phyloP scores from a whole-genome alignment of 1,140 invertebrate genomes.

The Helicorthomorpha holstii region DNA sequence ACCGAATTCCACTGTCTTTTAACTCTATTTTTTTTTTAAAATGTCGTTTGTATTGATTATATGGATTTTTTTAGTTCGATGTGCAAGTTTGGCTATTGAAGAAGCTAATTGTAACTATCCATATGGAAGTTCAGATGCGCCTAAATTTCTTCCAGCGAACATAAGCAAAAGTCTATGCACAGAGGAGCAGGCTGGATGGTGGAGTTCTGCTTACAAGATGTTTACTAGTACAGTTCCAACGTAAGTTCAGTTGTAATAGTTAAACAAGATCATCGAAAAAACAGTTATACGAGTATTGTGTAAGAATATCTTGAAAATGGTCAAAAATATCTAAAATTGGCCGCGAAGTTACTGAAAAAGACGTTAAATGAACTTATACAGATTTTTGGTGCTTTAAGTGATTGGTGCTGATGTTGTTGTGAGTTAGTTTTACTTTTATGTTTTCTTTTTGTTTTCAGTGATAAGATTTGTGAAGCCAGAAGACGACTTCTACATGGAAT shows the following conservation, averaged over 20 bases:
- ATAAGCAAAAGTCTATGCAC: slow-evolving; percentile 23
- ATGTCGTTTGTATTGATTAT: neutral
- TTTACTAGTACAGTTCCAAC: slow-evolving; percentile 22
- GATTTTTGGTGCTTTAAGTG: too few species aligned
- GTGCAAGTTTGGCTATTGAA: slow-evolving; percentile 13
- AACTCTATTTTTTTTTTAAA: too few species aligned
- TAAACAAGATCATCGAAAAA: neutral
- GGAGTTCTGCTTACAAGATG: slow-evolving; percentile 28
- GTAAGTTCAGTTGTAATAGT: slow-evolving; percentile 14
- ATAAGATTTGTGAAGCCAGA: slow-evolving; percentile 42
- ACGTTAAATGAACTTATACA: too few species aligned
- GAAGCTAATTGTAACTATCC: slow-evolving; percentile 9
- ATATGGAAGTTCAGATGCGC: slow-evolving; percentile 14
- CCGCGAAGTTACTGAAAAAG: too few species aligned
- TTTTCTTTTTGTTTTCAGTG: neutral
- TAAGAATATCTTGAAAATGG: too few species aligned
- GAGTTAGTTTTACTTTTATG: too few species aligned
- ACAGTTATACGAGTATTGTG: too few species aligned
- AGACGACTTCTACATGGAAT: slow-evolving; percentile 56
- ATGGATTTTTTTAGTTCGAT: slow-evolving; percentile 16
- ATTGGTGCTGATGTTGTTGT: too few species aligned
- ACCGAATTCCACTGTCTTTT: too few species aligned
- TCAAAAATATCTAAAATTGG: too few species aligned
- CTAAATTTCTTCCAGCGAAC: slow-evolving; percentile 19
- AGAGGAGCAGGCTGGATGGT: slow-evolving; percentile 58